Evolutionary conservation across 2,888 invertebrate genomes (phyloP), one percentile per base, ranked within the genome.

Genomic region (Empis livida): DNA sequence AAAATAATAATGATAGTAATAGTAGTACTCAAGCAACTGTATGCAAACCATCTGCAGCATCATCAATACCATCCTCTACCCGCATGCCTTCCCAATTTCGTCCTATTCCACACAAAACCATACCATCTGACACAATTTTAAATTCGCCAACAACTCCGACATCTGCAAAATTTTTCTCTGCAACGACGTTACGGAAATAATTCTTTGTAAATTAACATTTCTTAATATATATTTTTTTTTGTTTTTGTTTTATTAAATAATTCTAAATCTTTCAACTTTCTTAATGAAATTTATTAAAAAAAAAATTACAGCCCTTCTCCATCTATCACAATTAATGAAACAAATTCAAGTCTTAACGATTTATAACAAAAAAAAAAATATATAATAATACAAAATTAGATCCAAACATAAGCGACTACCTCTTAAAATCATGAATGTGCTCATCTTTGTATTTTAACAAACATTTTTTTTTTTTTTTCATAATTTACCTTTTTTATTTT

Each of bases 61-160:
- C 45, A 49, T 43, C 49, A 52, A 39, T 49, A 51, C 43, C 45
- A 38, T 46, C 43, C 44, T 50, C 41, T 10, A 46, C 16, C 52
- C 65, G 67, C 66, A 67, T 68, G 65, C 64, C 67, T 53, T 69
- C 68, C 60, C 70, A 70, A 58, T 70, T 70, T 63, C 69, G 70
- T 53, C 70, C 70, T 58, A 70, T 70, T 53, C 67, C 68, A 52
- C 67, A 68, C 54, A 67, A 68, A 58, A 65, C 65, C 54, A 67
- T 65, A 57, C 59, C 64, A 51, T 55, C 55, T 40, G 51, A 53
- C 51, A 56, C 61, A 6, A 58, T 65, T 44, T 53, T 65, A 43
- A 65, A 65, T 55, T 64, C 66, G 47, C 64, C 67, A 54, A 67
- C 66, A 51, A 64, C 65, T 55, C 64, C 65, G 54, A 56, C 64